Percentiles rank a stretch among this genome's conserved stretches.
These are phyloP conservation scores for Drosophila chauvacae DNA, from an alignment of 1,140 invertebrate genomes.

Conservation along the genomic window DNA sequence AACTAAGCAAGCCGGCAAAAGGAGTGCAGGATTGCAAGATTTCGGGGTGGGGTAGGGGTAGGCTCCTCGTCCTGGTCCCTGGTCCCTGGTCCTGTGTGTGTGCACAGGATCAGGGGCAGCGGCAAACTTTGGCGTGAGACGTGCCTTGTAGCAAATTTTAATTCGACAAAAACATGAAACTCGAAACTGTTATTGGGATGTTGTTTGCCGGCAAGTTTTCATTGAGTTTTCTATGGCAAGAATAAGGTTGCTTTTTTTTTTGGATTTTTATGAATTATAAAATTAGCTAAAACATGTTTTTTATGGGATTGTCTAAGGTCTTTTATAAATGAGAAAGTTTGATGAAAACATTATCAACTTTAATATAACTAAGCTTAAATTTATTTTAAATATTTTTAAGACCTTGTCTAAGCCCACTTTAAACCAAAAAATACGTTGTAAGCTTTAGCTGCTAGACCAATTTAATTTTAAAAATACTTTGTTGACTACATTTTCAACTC, in stretches of 20 bases:
- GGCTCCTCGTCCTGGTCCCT: conserved; percentile 7
- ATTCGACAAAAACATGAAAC: conserved; percentile 80
- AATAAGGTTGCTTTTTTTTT: not conserved
- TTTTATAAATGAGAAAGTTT: not conserved
- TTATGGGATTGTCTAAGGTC: no score
- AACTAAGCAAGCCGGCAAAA: conserved; percentile 67
- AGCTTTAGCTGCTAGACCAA: not conserved
- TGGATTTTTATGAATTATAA: conserved; percentile 22
- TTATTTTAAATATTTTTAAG: not conserved
- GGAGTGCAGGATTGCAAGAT: conserved; percentile 19
- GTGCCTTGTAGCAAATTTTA: conserved; percentile 81
- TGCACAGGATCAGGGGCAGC: conserved; percentile 56
- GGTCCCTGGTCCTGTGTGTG: not conserved
- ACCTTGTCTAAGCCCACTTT: not conserved
- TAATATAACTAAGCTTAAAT: not conserved
- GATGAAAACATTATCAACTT: not conserved
- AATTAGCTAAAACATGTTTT: conserved; percentile 23
- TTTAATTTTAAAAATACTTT: not conserved
- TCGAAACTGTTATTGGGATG: conserved; percentile 78
- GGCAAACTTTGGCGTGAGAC: conserved; percentile 73
- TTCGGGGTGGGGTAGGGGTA: not conserved
- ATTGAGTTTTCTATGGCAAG: conserved; percentile 23
- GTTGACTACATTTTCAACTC: not conserved
- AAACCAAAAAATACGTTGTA: not conserved
- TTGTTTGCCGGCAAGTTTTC: conserved; percentile 53